A percentile compares a stretch with the other conserved stretches of the same genome.
Conservation (phyloP, 2,888 invertebrate species). For the Microplitis manilae region DNA sequence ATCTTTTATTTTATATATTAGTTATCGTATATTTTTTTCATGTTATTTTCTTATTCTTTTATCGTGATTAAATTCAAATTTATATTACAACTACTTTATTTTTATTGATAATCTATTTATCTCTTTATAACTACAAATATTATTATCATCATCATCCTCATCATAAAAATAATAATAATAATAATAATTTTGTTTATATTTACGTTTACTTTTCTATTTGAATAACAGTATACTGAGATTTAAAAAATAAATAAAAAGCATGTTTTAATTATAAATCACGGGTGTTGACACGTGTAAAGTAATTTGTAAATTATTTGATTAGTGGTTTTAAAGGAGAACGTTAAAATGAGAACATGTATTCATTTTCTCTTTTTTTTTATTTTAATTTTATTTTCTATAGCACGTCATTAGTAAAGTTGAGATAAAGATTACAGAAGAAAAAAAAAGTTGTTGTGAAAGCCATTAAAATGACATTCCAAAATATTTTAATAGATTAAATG, state of each 20-base stretch:
- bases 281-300: constrained; percentile 12
- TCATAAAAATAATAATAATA: not conserved
- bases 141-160: constrained; percentile 1
- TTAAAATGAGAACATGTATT: constrained; percentile 14
- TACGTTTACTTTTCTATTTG: not conserved
- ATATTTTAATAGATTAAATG: constrained; percentile 18
- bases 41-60: constrained; percentile 21
- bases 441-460: constrained; percentile 7
- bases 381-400: constrained; percentile 5
- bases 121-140: constrained; percentile 20
- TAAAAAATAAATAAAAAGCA: constrained; percentile 2
- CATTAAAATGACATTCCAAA: constrained; percentile 11
- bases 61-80: constrained; percentile 34
- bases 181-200: not conserved
- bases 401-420: not conserved
- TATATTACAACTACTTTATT: constrained; percentile 31
- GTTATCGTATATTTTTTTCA: constrained; percentile 28
- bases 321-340: not conserved
- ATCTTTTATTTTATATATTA: constrained; percentile 41
- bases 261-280: not conserved
- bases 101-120: constrained; percentile 29
- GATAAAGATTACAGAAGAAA: not conserved
- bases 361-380: not conserved
- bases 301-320: constrained; percentile 4
- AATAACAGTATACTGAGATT: not conserved